Evolutionary conservation across 92 coral and sea anemone species (phyloP), one percentile per base, ranked within the genome.

Genomic region (Porites rus): DNA sequence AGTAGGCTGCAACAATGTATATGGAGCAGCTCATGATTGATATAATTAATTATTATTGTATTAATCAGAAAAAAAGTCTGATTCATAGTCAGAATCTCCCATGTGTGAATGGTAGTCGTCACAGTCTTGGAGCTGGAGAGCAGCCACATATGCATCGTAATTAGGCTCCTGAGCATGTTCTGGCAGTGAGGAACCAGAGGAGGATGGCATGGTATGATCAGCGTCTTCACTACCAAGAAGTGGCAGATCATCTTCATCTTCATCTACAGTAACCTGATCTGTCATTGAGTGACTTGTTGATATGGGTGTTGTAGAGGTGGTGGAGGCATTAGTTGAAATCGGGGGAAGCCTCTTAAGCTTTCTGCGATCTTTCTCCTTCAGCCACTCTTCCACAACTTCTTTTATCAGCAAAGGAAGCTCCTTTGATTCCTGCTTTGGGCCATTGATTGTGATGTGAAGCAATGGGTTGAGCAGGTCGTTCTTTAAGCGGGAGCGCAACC

Each of bases 41-140:
- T 38, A 70, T 70, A 22, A 22, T 22, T 22, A 22, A 22, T 22
- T 22, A 22, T 22, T 22, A 22, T 22, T 22, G 24, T 22, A 22
- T 22, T 38, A 70, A 70, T 70, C 75, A 70, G 54, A 70, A 70
- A 70, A 70, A 84, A 74, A 74, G 88, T 84, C 89, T 25, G 89
- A 85, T 77, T 52, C 84, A 77, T 77, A 85, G 84, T 85, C 89
- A 77, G 68, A 77, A 85, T 76, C 89, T 85, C 77, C 84, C 89
- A 85, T 85, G 25, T 51, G 63, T 74, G 17, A 75, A 25, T 80
- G 75, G 51, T 50, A 53, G 17, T 85, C 83, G 76, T 76, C 83
- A 2, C 68, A 63, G 14, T 85, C 82, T 64, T 51, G 84, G 54
- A 81, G 86, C 86, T 81, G 75, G 67, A 81, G 86, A 81, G 86